Evolutionary conservation across 2,888 invertebrate species (phyloP).

Genomic region (Rutpela maculata): DNA sequence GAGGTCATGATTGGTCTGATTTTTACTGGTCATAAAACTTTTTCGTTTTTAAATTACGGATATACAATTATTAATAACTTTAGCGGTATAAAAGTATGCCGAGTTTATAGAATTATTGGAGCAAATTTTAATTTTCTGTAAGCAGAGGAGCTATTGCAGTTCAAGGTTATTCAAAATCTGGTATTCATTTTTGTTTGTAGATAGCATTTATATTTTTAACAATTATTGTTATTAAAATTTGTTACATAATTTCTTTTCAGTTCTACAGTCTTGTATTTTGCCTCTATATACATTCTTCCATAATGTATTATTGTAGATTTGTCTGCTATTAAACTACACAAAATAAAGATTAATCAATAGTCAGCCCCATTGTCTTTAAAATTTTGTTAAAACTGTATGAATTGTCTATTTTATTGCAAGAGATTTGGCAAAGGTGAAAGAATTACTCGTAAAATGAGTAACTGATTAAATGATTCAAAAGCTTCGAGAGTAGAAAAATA

Average conservation of each 20-base stretch:
- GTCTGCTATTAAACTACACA: conserved; percentile 28
- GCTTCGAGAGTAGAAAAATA: too few species aligned
- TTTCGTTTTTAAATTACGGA: conserved; percentile 13
- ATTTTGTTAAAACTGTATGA: neutral
- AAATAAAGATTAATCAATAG: conserved; percentile 44
- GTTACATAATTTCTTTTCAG: conserved; percentile 34
- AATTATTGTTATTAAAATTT: conserved; percentile 39
- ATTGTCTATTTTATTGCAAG: neutral
- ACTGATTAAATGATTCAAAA: too few species aligned
- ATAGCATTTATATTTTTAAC: conserved; percentile 42
- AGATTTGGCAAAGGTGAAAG: neutral
- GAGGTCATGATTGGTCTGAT: conserved; percentile 64
- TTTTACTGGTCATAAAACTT: conserved; percentile 47
- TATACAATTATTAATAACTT: conserved; percentile 5
- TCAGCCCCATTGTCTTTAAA: conserved; percentile 39
- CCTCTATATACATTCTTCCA: neutral
- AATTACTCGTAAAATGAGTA: neutral
- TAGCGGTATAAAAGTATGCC: conserved; percentile 35
- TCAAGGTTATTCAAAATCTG: conserved; percentile 62
- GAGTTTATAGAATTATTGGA: conserved; percentile 16
- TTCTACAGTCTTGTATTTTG: neutral
- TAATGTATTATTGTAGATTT: neutral
- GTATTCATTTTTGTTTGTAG: conserved; percentile 51
- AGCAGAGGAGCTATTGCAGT: conserved; percentile 49
- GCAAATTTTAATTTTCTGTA: conserved; percentile 25